Base-by-base conservation (phyloP, 2,797 vertebrate species). In the Sebastes hubbsi region DNA sequence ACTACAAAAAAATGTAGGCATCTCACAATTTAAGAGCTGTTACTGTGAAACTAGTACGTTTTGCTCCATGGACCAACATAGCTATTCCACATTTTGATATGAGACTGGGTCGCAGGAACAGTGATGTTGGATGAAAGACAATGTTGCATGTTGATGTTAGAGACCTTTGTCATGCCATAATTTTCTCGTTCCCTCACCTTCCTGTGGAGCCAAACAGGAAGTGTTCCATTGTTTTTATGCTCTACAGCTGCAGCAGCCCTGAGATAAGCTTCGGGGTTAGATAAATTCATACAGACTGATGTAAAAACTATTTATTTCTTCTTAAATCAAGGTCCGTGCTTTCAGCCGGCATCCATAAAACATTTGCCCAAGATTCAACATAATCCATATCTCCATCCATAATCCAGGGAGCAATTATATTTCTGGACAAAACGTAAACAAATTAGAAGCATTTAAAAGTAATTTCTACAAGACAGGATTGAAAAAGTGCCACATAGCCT, bases 161-260 rank as follows among this genome's bases (percentile, higher is more conserved):
- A 36, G 22, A 30, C 55, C 34, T 29, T 1, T 62, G 11, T 25
- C 10, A 18, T 25, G 16, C 20, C 7, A 22, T 32, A 1, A 32
- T 56, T 58, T 63, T 49, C 30, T 42, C 22, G 4, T 24, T 27
- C 38, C 29, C 24, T 73, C 18, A 10, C 12, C 22, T 69, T 78
- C 59, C 70, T 62, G 24, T 30, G 25, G 46, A 58, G 29, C 24
- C 54, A 54, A 78, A 56, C 81, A 75, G 76, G 76, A 75, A 74
- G 25, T 32, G 24, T 65, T 30, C 10, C 46, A 61, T 74, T 83
- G 52, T 59, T 20, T 59, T n/a, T 52, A 20, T 52, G 49, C 20
- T 52, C 49, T 52, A 20, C 49, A 52, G 49, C 49, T 52, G 49
- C 49, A 52, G 49, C 49, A 52, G 20, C 49, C 20, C 18, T 52